A percentile compares a stretch with the other conserved stretches of the same genome.
Evolutionary conservation across 1,140 invertebrate genomes (phyloP).

Genomic region (Diploscapter pachys): DNA sequence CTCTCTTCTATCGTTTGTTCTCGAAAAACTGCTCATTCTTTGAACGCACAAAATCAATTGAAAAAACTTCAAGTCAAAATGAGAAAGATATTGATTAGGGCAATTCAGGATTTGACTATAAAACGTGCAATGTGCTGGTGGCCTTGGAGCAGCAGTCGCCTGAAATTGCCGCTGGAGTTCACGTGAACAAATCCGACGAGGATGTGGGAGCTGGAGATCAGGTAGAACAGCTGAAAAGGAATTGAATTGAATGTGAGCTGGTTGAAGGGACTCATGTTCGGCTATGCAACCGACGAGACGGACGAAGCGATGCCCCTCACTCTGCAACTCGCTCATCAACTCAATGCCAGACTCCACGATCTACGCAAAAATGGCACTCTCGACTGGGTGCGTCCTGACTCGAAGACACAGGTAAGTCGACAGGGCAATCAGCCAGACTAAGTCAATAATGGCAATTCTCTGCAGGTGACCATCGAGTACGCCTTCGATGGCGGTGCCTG

Average conservation of each 20-base stretch:
- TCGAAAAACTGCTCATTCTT: background rate
- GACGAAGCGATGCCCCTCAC: slow-evolving; percentile 98
- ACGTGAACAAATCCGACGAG: slow-evolving; percentile 83
- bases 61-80: too few relatives aligned
- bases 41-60: background rate
- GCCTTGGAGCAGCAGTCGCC: slow-evolving; percentile 95
- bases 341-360: slow-evolving; percentile 87
- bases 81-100: background rate
- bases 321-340: slow-evolving; percentile 85
- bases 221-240: slow-evolving; percentile 61
- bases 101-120: slow-evolving; percentile 88
- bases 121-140: slow-evolving; percentile 95
- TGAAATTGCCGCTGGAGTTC: slow-evolving; percentile 93
- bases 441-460: background rate
- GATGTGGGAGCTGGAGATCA: slow-evolving; percentile 99
- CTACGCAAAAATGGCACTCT: slow-evolving; percentile 81
- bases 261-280: slow-evolving; percentile 62
- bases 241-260: background rate
- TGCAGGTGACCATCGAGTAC: slow-evolving; percentile 64
- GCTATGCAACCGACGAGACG: slow-evolving; percentile 81
- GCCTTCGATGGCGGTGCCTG: slow-evolving; percentile 69
- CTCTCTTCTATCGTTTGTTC: background rate
- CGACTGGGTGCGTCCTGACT: slow-evolving; percentile 95
- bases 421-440: background rate
- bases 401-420: slow-evolving; percentile 83